Percentiles rank a stretch among this genome's conserved stretches.
Evolutionary conservation across 1,140 invertebrate genomes (phyloP).

Genomic region (Liolophura sinensis): DNA sequence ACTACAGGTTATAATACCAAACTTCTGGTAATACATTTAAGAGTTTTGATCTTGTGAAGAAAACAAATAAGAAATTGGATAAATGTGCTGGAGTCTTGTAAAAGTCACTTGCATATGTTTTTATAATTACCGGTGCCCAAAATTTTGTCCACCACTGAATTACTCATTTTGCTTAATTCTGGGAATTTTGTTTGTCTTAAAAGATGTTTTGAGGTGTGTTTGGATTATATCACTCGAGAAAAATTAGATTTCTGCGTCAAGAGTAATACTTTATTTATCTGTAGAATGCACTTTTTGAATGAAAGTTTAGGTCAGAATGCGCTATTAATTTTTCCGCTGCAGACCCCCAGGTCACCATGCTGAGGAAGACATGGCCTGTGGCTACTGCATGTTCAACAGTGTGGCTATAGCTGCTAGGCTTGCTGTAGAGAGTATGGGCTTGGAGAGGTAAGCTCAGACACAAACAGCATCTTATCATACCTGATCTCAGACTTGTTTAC

Average conservation of each 20-base stretch:
- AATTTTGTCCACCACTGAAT: too few relatives aligned
- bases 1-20: too few relatives aligned
- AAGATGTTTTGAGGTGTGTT: too few relatives aligned
- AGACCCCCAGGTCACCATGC: constrained; percentile 98
- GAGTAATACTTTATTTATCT: background rate
- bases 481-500: too few relatives aligned
- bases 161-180: too few relatives aligned
- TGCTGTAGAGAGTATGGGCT: constrained; percentile 67
- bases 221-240: background rate
- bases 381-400: constrained; percentile 98
- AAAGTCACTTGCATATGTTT: too few relatives aligned
- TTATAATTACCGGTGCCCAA: too few relatives aligned
- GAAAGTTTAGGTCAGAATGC: background rate
- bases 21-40: too few relatives aligned
- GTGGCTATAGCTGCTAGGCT: constrained; percentile 88
- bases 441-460: constrained; percentile 56
- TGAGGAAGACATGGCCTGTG: constrained; percentile 81
- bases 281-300: background rate
- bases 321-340: constrained; percentile 22
- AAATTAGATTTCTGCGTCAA: constrained; percentile 9
- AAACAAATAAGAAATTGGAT: too few relatives aligned
- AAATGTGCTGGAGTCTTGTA: too few relatives aligned
- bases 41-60: too few relatives aligned
- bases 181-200: too few relatives aligned
- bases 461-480: background rate